Percentiles rank a stretch among this genome's conserved stretches.
Evolutionary conservation across 2,113 vertebrate species (phyloP).

Genomic region (Lathamus discolor): DNA sequence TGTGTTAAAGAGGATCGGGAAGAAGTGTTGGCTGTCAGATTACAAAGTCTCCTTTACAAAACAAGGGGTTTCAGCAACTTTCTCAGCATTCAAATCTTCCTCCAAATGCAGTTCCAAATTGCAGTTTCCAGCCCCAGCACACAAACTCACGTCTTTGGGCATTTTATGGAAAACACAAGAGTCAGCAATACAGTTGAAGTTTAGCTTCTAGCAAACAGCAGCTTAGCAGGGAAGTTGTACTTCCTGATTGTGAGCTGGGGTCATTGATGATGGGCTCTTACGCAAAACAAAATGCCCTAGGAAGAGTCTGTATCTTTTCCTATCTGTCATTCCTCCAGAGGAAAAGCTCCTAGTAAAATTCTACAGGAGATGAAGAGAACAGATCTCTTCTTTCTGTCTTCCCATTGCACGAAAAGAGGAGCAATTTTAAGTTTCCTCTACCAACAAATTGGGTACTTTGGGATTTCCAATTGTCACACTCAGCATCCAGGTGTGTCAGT

Average conservation of each 20-base stretch:
- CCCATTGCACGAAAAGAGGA: background rate
- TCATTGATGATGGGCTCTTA: background rate
- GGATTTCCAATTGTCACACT: fast-evolving
- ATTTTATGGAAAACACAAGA: background rate
- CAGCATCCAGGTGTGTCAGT: background rate
- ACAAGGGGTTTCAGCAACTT: background rate
- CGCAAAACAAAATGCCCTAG: background rate
- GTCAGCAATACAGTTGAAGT: background rate
- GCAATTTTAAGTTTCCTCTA: background rate
- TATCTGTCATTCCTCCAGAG: background rate
- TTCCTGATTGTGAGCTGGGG: background rate
- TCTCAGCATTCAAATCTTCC: background rate
- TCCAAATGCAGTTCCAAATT: background rate
- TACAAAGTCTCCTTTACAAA: background rate
- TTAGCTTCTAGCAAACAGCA: background rate
- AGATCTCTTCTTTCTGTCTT: background rate
- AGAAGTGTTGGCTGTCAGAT: no score
- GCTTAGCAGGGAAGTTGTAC: background rate
- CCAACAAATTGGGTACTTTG: background rate
- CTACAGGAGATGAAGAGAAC: background rate
- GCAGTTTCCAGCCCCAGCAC: background rate
- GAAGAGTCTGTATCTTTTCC: background rate
- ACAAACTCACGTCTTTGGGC: background rate
- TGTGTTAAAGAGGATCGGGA: background rate
- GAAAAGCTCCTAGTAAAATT: background rate